Conservation (phyloP, 2,888 invertebrate genomes). For the Heliconius aoede region DNA sequence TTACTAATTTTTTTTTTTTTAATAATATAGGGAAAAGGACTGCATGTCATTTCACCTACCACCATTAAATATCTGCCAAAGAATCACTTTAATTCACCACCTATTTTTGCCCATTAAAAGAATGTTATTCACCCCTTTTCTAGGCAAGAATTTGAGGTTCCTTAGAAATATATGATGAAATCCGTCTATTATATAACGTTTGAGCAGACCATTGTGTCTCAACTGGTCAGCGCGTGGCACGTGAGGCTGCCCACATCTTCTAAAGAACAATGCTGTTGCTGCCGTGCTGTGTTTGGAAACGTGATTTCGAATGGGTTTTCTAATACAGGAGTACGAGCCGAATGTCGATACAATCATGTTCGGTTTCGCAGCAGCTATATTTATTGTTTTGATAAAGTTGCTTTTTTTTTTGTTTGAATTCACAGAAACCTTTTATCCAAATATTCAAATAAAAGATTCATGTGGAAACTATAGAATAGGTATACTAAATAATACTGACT, state of each 20-base stretch:
- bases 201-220: slow-evolving; percentile 36
- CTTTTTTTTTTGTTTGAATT: slow-evolving; percentile 1
- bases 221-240: slow-evolving; percentile 59
- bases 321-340: slow-evolving; percentile 54
- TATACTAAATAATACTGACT: no score
- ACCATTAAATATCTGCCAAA: not conserved
- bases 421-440: no score
- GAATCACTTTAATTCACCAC: not conserved
- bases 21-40: not conserved
- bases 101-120: slow-evolving; percentile 2
- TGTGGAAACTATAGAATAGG: no score
- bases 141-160: not conserved
- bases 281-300: slow-evolving; percentile 64
- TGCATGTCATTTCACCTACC: not conserved
- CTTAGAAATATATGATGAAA: slow-evolving; percentile 32
- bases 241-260: slow-evolving; percentile 61
- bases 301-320: slow-evolving; percentile 64
- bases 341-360: slow-evolving; percentile 66
- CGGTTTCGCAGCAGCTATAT: slow-evolving; percentile 52
- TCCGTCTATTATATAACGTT: slow-evolving; percentile 34
- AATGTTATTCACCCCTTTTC: not conserved
- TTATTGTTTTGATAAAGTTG: slow-evolving; percentile 49
- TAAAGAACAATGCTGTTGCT: slow-evolving; percentile 69
- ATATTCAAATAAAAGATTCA: no score
- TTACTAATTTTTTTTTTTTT: not conserved